Percentiles rank a stretch among this genome's conserved stretches.
These are phyloP conservation scores for Apocheima hispidaria DNA, from an alignment of 2,888 invertebrate species.

Conservation along the genomic window DNA sequence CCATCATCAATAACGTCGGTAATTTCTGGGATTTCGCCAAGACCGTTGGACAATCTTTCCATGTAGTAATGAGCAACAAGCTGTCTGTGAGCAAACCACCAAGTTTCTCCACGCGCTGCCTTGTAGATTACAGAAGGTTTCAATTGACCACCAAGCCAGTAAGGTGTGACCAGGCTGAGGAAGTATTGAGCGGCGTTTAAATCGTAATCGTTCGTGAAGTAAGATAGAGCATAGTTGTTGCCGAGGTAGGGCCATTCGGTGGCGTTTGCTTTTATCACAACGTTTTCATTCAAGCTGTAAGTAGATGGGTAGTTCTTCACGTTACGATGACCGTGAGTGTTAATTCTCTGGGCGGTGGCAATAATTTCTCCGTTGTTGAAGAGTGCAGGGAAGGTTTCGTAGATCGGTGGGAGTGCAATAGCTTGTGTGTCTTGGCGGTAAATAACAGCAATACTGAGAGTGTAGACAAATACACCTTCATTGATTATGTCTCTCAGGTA, in stretches of 20 bases:
- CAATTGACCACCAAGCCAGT: constrained; percentile 86
- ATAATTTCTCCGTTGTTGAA: constrained; percentile 90
- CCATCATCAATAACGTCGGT: constrained; percentile 85
- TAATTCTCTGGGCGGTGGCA: constrained; percentile 87
- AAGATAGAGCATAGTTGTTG: constrained; percentile 82
- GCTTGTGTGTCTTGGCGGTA: constrained; percentile 88
- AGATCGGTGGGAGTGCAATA: constrained; percentile 89
- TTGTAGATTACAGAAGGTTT: constrained; percentile 71
- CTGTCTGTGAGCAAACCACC: constrained; percentile 87
- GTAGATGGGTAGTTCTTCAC: constrained; percentile 66
- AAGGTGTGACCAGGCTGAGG: constrained; percentile 87
- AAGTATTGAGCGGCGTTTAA: constrained; percentile 89
- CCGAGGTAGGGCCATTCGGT: constrained; percentile 85
- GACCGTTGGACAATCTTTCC: constrained; percentile 90
- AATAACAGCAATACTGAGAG: constrained; percentile 87
- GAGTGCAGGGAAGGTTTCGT: constrained; percentile 90
- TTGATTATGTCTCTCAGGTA: constrained; percentile 89
- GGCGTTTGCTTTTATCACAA: constrained; percentile 87
- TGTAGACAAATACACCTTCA: constrained; percentile 89
- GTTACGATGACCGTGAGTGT: constrained; percentile 68
- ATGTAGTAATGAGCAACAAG: constrained; percentile 90
- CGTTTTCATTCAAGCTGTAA: constrained; percentile 73
- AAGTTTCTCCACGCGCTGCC: constrained; percentile 87
- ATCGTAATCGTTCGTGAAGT: constrained; percentile 91
- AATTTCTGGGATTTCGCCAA: constrained; percentile 87